Percentiles rank a stretch among this genome's conserved stretches.
phyloP scores from a whole-genome alignment of 2,797 vertebrate species.

The Leptodactylus fallax region DNA sequence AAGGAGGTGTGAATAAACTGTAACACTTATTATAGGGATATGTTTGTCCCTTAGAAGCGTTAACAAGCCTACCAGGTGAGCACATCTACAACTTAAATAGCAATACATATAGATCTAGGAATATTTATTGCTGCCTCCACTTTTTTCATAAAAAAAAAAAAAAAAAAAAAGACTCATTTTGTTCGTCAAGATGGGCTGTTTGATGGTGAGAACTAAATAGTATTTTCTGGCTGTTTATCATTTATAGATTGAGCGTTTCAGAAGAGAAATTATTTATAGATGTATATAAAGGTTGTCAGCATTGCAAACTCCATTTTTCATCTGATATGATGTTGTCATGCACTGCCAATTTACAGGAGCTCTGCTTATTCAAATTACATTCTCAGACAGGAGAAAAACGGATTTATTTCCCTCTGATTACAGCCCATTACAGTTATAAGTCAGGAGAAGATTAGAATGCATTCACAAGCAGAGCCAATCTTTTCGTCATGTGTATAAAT shows the following conservation, averaged over 20 bases:
- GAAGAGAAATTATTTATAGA: constrained; percentile 57
- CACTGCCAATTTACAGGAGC: constrained; percentile 51
- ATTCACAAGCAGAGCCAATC: constrained; percentile 53
- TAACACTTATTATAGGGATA: no score
- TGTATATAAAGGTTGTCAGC: constrained; percentile 56
- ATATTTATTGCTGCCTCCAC: background rate
- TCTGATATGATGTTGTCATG: constrained; percentile 55
- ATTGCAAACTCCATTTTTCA: constrained; percentile 60
- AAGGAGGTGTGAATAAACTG: no score
- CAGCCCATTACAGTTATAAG: constrained; percentile 59
- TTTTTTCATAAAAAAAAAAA: background rate
- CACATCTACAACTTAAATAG: background rate
- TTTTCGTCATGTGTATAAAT: constrained; percentile 57
- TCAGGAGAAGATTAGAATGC: constrained; percentile 57
- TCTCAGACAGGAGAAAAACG: constrained; percentile 56
- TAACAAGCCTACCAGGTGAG: background rate
- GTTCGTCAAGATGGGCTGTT: background rate
- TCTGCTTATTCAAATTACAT: constrained; percentile 60
- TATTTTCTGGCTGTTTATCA: constrained; percentile 46
- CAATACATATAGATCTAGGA: background rate
- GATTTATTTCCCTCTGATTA: constrained; percentile 63
- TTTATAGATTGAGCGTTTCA: constrained; percentile 47
- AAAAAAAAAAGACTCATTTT: constrained; percentile 12
- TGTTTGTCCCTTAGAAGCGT: no score
- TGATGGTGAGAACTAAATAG: constrained; percentile 23